Base-by-base conservation (phyloP, 2,888 invertebrate species). In the Drosophila silvestris region DNA sequence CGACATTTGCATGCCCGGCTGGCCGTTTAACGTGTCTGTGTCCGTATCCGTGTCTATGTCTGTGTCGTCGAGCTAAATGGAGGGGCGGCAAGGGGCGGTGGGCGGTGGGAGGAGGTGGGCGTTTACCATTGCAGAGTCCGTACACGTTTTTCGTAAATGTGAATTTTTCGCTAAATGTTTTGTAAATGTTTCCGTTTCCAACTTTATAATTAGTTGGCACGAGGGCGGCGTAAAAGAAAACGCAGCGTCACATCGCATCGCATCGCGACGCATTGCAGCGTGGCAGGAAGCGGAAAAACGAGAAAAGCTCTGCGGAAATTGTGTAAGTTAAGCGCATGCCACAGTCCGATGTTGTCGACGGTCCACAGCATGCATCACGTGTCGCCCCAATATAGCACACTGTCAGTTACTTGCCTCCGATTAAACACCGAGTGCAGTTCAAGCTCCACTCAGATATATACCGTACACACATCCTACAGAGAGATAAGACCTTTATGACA, bases 151-250 rank as follows among this genome's bases (percentile, higher is more conserved):
- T 70, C 68, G 81, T 68, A 90, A 88, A 90, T 88, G 89, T 87
- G 85, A 67, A 88, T 90, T 90, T 90, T 86, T 89, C 87, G 89
- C 89, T 89, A 88, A 88, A 90, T 88, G 83, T 88, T 88, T 88
- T 88, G 91, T 90, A 88, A 88, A 88, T 88, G 91, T 90, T 88
- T 88, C 91, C 87, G 89, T 60, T 79, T 68, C 67, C 73, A 90
- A 90, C 91, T 88, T 88, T 88, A 82, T 88, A 88, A 88, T 88
- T 88, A 88, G 91, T 89, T 90, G 82, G 80, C 69, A 70, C 74
- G 74, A 50, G 79, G 70, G 66, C 70, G 76, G 47, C 76, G 65
- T 39, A 58, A 71, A 78, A 71, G 69, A 77, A 82, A 74, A 59
- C 62, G 60, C 56, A 64, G 52, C 67, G 65, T 47, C 61, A 59